Evolutionary conservation across 2,888 invertebrate genomes (phyloP).

Genomic region (Ariolimax columbianus): DNA sequence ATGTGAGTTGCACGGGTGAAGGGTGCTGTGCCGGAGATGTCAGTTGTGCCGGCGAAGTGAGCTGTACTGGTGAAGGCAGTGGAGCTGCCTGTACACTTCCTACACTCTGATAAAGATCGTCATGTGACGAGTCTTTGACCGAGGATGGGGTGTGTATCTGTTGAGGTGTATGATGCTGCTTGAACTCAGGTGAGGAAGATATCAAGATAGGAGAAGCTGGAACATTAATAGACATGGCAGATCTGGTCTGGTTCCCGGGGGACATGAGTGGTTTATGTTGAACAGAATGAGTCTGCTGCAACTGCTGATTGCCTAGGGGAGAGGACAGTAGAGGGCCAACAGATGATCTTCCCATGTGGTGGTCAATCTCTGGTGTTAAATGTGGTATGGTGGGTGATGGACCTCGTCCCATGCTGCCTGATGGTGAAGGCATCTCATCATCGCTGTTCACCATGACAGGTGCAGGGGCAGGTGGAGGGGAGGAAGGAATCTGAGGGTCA

Average conservation of each 20-base stretch:
- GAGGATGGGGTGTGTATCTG: slow-evolving; percentile 31
- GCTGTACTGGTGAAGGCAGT: slow-evolving; percentile 41
- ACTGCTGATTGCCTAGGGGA: slow-evolving; percentile 55
- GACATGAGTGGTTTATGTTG: slow-evolving; percentile 19
- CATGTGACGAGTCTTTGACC: slow-evolving; percentile 36
- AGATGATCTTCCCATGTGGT: slow-evolving; percentile 59
- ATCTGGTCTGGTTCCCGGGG: slow-evolving; percentile 14
- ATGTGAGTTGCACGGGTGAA: slow-evolving; percentile 59
- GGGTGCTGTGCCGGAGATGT: slow-evolving; percentile 47
- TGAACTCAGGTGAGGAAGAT: slow-evolving; percentile 45
- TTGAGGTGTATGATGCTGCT: slow-evolving; percentile 39
- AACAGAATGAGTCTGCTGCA: slow-evolving; percentile 51
- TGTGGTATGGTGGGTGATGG: slow-evolving; percentile 41
- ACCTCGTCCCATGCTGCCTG: slow-evolving; percentile 39
- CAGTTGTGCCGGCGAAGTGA: slow-evolving; percentile 41
- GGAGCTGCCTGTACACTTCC: slow-evolving; percentile 36
- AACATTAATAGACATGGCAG: slow-evolving; percentile 30
- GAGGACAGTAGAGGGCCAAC: slow-evolving; percentile 58
- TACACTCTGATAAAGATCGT: slow-evolving; percentile 40
- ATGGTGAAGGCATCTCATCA: slow-evolving; percentile 47
- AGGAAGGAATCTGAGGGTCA: slow-evolving; percentile 48
- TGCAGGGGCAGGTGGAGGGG: slow-evolving; percentile 51
- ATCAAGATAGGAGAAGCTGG: slow-evolving; percentile 45
- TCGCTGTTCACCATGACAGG: slow-evolving; percentile 52
- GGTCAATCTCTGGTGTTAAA: slow-evolving; percentile 35